These are phyloP conservation scores for Cephalopachus bancanus DNA, from an alignment of 2,797 vertebrate genomes.

Conservation along the genomic window DNA sequence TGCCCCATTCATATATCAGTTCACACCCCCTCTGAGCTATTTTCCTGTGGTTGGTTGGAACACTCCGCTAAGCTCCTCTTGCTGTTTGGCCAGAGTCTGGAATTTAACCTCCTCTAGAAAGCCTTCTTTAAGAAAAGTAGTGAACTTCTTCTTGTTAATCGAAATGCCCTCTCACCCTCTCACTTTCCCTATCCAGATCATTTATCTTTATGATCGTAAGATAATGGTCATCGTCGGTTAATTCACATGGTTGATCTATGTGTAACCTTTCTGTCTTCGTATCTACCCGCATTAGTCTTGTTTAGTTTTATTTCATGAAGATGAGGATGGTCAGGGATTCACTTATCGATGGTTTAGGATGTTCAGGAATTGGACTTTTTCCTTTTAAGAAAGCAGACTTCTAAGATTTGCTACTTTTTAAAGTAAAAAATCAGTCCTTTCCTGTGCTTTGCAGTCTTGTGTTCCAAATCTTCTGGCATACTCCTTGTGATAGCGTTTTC, in stretches of 20 bases:
- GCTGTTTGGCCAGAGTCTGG: constrained; percentile 59
- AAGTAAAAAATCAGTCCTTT: constrained; percentile 48
- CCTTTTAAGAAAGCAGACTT: constrained; percentile 50
- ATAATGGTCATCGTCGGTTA: not conserved
- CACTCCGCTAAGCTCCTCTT: constrained; percentile 66
- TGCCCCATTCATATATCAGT: constrained; percentile 79
- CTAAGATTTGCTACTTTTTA: constrained; percentile 25
- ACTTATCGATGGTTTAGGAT: constrained; percentile 3
- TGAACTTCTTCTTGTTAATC: constrained; percentile 35
- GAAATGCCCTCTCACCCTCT: not conserved
- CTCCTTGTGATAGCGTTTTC: not conserved
- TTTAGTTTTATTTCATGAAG: constrained; percentile 26
- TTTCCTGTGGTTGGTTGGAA: constrained; percentile 78
- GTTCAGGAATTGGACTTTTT: constrained; percentile 2
- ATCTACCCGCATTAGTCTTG: not conserved
- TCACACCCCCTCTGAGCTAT: constrained; percentile 61
- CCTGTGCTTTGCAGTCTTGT: not conserved
- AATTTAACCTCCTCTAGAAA: constrained; percentile 65
- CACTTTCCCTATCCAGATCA: not conserved
- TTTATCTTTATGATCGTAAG: not conserved
- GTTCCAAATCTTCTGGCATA: not conserved
- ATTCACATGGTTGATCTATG: not conserved
- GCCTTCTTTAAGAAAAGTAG: constrained; percentile 32
- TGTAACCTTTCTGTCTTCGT: not conserved
- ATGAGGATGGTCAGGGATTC: not conserved